These are phyloP conservation scores for Sus cebifrons DNA, from an alignment of 2,797 vertebrate genomes.

Conservation along the genomic window DNA sequence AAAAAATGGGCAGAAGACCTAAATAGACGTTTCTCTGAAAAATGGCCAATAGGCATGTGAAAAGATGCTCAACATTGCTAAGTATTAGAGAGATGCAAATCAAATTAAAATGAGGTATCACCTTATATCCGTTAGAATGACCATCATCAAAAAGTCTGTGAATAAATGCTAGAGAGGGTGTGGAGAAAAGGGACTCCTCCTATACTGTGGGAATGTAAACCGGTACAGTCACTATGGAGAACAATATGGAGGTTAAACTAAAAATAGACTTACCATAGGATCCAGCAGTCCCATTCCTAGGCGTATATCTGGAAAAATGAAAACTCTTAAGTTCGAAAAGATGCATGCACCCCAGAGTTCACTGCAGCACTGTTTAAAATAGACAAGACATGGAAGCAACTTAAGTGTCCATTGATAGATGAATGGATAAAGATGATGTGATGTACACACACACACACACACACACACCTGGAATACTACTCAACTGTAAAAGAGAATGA, in stretches of 20 bases:
- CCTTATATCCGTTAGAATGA: not conserved
- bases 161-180: not conserved
- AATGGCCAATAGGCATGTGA: not conserved
- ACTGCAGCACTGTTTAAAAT: not conserved
- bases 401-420: not conserved
- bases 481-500: not conserved
- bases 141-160: not conserved
- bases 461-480: not conserved
- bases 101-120: not conserved
- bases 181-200: not conserved
- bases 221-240: not conserved
- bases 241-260: not conserved
- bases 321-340: not conserved
- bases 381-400: not conserved
- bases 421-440: not conserved
- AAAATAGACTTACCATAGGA: not conserved
- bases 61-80: not conserved
- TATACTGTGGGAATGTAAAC: not conserved
- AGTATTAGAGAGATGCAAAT: not conserved
- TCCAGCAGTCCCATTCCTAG: not conserved
- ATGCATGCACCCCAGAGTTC: too few relatives aligned
- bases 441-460: too few relatives aligned
- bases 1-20: not conserved
- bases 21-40: not conserved
- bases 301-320: not conserved